Evolutionary conservation across 2,888 invertebrate species (phyloP).

Genomic region (Phalera bucephala): DNA sequence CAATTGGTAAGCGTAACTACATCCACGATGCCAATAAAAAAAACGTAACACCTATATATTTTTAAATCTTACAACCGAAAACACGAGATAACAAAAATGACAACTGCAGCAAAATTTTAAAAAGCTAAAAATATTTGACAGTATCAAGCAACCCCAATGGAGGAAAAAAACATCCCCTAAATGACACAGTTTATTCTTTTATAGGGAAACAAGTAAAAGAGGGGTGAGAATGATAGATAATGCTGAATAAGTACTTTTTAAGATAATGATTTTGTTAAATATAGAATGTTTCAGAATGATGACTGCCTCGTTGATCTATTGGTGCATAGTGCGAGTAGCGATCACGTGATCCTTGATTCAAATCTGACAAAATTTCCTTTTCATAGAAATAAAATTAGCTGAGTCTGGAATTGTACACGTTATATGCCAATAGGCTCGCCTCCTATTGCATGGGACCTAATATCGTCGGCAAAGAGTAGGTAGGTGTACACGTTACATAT

Average conservation of each 20-base stretch:
- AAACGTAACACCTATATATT: too few species aligned
- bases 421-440: too few species aligned
- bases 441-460: too few species aligned
- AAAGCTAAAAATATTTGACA: conserved; percentile 19
- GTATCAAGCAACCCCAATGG: conserved; percentile 8
- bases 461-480: too few species aligned
- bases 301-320: too few species aligned
- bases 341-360: conserved; percentile 24
- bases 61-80: not conserved
- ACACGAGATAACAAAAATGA: conserved; percentile 13
- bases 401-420: too few species aligned
- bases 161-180: conserved; percentile 24
- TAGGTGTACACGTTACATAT: too few species aligned
- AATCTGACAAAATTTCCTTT: not conserved
- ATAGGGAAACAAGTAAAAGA: conserved; percentile 19
- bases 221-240: conserved; percentile 29
- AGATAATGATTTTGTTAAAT: conserved; percentile 23
- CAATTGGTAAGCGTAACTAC: too few species aligned
- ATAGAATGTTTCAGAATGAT: too few species aligned
- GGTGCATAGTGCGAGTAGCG: too few species aligned
- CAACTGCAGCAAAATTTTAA: conserved; percentile 10
- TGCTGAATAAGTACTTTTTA: conserved; percentile 21
- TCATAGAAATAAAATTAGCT: too few species aligned
- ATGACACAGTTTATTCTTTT: conserved; percentile 36
- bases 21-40: too few species aligned